These are phyloP conservation scores for Thalpophila matura DNA, from an alignment of 2,888 invertebrate genomes.

Conservation along the genomic window DNA sequence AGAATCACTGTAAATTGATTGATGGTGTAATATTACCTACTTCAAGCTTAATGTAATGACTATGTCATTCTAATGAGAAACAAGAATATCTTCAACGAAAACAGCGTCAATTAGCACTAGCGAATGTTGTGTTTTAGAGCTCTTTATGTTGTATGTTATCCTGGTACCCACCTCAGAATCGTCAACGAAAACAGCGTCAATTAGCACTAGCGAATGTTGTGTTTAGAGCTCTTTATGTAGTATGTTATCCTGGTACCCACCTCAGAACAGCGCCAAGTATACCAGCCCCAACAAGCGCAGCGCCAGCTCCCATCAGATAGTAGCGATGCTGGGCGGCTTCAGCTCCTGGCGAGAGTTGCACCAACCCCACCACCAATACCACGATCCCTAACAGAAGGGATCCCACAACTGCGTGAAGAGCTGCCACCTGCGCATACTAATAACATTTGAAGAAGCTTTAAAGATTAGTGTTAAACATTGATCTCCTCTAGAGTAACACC, in stretches of 20 bases:
- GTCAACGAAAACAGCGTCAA: background rate
- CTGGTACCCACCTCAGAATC: background rate
- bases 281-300: conserved; percentile 91
- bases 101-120: background rate
- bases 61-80: no score
- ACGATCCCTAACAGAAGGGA: conserved; percentile 94
- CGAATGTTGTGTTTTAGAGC: no score
- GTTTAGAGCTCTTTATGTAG: no score
- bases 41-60: no score
- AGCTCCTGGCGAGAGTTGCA: conserved; percentile 94
- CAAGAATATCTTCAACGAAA: background rate
- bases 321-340: conserved; percentile 94
- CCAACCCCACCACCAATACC: conserved; percentile 94
- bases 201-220: no score
- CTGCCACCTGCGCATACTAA: conserved; percentile 90
- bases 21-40: no score
- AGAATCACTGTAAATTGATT: no score
- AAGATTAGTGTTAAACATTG: conserved; percentile 51
- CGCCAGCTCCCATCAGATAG: conserved; percentile 93
- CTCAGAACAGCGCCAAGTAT: conserved; percentile 92
- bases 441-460: conserved; percentile 56
- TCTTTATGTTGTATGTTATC: background rate
- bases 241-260: conserved; percentile 72
- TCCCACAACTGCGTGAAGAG: conserved; percentile 94
- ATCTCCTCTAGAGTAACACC: conserved; percentile 57